phyloP scores from a whole-genome alignment of 2,888 invertebrate species.

The Rambutsinella grinnellia region DNA sequence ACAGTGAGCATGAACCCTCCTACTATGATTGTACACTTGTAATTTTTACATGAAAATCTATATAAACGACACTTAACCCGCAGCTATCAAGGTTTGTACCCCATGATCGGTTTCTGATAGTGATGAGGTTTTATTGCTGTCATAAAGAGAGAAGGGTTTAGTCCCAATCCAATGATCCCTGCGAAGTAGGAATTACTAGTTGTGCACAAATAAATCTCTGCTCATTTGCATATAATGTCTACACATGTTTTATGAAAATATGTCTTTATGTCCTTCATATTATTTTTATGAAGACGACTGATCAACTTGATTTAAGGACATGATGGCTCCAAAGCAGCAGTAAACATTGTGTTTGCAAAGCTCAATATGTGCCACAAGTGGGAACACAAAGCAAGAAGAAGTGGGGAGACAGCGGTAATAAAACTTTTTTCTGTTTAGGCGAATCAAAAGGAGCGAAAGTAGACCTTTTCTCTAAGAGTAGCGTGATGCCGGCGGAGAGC shows the following conservation, averaged over 20 bases:
- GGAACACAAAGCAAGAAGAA: too few species aligned
- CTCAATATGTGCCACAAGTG: too few species aligned
- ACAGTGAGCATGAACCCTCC: background rate
- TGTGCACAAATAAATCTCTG: background rate
- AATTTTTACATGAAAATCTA: background rate
- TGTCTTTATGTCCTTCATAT: too few species aligned
- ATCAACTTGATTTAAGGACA: constrained; percentile 24
- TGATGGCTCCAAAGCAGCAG: background rate
- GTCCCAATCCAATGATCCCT: too few species aligned
- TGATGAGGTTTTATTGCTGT: constrained; percentile 36
- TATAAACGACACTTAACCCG: background rate
- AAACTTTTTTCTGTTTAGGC: background rate
- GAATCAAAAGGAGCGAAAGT: background rate
- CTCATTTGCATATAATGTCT: background rate
- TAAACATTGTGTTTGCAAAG: too few species aligned
- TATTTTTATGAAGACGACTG: background rate
- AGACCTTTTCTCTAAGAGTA: too few species aligned
- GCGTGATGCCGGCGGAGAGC: background rate
- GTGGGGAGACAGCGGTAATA: background rate
- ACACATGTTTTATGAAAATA: background rate
- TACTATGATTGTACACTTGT: background rate
- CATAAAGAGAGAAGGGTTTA: constrained; percentile 21
- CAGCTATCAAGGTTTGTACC: background rate
- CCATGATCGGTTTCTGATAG: constrained; percentile 32
- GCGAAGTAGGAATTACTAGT: too few species aligned